Conservation (phyloP, 2,888 invertebrate genomes). For the Phragmatobia fuliginosa region DNA sequence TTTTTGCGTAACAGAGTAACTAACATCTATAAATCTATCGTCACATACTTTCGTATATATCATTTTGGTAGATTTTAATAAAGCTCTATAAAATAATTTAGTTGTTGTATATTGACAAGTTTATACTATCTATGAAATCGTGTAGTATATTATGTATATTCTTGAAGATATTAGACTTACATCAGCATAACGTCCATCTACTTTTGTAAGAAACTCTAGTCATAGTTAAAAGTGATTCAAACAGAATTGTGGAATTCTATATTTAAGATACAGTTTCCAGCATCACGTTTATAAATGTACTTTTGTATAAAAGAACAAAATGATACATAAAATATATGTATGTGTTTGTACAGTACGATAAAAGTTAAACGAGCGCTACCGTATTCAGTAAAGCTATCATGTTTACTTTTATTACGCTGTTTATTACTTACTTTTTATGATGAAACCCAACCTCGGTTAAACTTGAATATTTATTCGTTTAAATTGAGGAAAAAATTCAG, state of each 20-base stretch:
- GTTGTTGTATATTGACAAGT: neutral
- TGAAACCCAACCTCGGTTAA: conserved; percentile 37
- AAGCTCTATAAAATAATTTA: neutral
- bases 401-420: conserved; percentile 61
- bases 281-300: neutral
- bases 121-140: neutral
- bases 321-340: conserved; percentile 45
- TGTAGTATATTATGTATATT: too few relatives aligned
- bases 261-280: neutral
- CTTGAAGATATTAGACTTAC: too few relatives aligned
- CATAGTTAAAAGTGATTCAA: neutral
- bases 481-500: conserved; percentile 41
- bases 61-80: too few relatives aligned
- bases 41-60: too few relatives aligned
- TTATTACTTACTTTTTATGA: conserved; percentile 58
- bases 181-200: neutral
- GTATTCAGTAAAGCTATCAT: conserved; percentile 57
- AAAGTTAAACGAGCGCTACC: conserved; percentile 52
- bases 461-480: conserved; percentile 46
- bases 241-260: neutral
- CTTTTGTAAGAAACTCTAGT: neutral
- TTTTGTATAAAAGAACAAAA: conserved; percentile 29
- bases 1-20: too few relatives aligned
- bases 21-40: too few relatives aligned
- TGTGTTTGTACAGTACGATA: conserved; percentile 39